phyloP scores from a whole-genome alignment of 2,797 vertebrate species.

The Lithobates sylvaticus region DNA sequence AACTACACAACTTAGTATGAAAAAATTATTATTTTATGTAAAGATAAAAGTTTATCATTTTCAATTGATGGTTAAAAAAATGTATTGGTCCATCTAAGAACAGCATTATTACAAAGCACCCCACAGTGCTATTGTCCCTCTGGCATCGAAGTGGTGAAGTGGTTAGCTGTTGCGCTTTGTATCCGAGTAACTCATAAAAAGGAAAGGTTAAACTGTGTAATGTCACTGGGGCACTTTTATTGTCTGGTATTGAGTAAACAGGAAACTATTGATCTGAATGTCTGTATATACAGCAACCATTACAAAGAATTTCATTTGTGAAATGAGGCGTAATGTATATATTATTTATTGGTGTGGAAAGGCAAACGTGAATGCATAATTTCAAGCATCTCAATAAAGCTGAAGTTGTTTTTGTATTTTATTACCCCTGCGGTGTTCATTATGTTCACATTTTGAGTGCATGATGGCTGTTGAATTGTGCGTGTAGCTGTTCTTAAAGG shows the following conservation, averaged over 20 bases:
- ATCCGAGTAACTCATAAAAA: slow-evolving; percentile 13
- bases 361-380: slow-evolving; percentile 22
- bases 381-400: slow-evolving; percentile 43
- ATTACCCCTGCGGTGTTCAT: slow-evolving; percentile 4
- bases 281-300: slow-evolving; percentile 33
- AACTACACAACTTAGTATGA: no score
- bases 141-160: slow-evolving; percentile 5
- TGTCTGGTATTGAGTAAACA: slow-evolving; percentile 39
- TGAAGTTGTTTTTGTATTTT: slow-evolving; percentile 39
- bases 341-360: slow-evolving; percentile 45
- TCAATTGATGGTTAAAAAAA: no score
- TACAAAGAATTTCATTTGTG: slow-evolving; percentile 1
- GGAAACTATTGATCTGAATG: slow-evolving; percentile 39
- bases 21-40: no score
- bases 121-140: background rate
- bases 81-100: no score
- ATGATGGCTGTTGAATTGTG: background rate
- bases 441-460: background rate
- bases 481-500: background rate
- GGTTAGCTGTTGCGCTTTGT: slow-evolving; percentile 11
- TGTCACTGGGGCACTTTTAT: slow-evolving; percentile 16
- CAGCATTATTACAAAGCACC: no score
- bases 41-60: no score
- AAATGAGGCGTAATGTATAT: slow-evolving; percentile 37
- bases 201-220: slow-evolving; percentile 1